Evolutionary conservation across 2,797 vertebrate species (phyloP), one percentile per base, ranked within the genome.

Genomic region (Fundulus diaphanus): DNA sequence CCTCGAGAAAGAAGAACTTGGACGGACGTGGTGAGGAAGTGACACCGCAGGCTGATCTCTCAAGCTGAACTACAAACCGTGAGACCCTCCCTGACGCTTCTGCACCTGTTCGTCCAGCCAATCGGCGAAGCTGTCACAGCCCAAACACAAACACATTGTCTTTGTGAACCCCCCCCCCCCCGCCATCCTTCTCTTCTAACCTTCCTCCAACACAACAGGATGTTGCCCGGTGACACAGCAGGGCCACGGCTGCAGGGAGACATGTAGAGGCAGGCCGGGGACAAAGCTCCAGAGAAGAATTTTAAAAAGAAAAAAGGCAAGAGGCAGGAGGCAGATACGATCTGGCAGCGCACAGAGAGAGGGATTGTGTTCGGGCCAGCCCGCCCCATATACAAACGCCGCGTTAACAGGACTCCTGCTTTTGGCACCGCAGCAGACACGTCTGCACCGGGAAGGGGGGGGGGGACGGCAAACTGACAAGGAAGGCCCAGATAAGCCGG

Each of bases 181-280:
- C 59, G 54, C 3, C 65, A 31, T 29, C 33, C 13, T 69, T 27
- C 81, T 20, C n/a, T 67, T 61, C 74, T 49, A 35, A 31, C 40
- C 67, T 42, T 52, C 71, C 65, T 51, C 46, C 77, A 69, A 65
- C 80, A 90, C 86, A 91, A 93, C 92, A 95, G 93, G 93, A 94
- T 92, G 90, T 85, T 87, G 90, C 85, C 85, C 88, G 88, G 90
- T 84, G 84, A 84, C 88, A 89, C 78, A 85, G 79, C 91, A 81
- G 81, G 77, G 89, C 74, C 83, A 78, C 29, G 44, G 87, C 83
- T 76, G 78, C 48, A 81, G 29, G 77, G 85, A 91, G 94, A 94
- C 93, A 79, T 93, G 95, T 89, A 81, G 85, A 70, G 89, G 84
- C 95, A 95, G 78, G 93, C 87, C 86, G 16, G 73, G 68, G 89